Percentiles rank a stretch among this genome's conserved stretches.
phyloP scores from a whole-genome alignment of 2,113 vertebrate species.

The Hoplias malabaricus region DNA sequence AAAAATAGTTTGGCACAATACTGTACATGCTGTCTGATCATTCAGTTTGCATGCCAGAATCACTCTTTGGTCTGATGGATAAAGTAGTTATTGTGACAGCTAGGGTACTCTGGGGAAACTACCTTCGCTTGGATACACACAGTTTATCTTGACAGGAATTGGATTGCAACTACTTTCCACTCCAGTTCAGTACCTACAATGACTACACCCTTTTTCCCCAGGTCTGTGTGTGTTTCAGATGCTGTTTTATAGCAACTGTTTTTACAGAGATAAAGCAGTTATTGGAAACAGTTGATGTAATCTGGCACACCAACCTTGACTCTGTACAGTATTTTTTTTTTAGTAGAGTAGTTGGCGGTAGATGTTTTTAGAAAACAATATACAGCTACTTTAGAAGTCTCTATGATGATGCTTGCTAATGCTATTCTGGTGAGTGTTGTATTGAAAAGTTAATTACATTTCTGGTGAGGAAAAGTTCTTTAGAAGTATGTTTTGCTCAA shows the following conservation, averaged over 20 bases:
- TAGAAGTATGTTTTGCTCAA: background rate
- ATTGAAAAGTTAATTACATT: slow-evolving; percentile 14
- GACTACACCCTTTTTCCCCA: background rate
- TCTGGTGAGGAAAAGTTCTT: background rate
- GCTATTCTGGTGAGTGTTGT: background rate
- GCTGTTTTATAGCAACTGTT: background rate
- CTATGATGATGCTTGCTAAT: background rate
- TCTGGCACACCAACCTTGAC: background rate
- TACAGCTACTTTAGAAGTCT: background rate
- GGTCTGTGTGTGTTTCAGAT: background rate
- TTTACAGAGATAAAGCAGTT: background rate
- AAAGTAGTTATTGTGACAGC: background rate
- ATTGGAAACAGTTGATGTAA: background rate
- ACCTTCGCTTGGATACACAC: background rate
- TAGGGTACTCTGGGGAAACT: background rate
- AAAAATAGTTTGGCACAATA: background rate
- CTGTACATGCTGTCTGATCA: background rate
- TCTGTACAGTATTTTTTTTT: background rate
- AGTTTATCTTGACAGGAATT: background rate
- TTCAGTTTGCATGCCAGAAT: background rate
- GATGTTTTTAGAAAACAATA: slow-evolving; percentile 20
- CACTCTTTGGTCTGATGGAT: background rate
- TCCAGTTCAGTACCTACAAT: background rate
- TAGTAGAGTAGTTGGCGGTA: background rate
- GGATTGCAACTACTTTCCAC: background rate